Conservation (phyloP, 2,888 invertebrate species). For the Epsilonema sp. region DNA sequence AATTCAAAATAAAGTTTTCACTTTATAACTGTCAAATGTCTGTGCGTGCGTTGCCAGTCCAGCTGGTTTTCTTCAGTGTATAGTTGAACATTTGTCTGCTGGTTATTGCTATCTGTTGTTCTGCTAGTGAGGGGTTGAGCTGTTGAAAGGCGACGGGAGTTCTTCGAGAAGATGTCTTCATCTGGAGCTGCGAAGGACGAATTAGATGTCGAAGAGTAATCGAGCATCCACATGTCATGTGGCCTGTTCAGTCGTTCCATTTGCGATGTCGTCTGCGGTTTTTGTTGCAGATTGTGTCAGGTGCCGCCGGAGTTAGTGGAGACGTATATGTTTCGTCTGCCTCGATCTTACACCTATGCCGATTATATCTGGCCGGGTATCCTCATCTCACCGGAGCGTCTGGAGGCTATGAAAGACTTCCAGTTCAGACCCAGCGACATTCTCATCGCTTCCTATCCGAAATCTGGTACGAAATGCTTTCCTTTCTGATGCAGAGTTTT, state of each 20-base stretch:
- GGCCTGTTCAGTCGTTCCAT: neutral
- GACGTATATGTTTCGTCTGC: conserved; percentile 14
- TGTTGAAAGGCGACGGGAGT: too few relatives aligned
- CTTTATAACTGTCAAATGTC: too few relatives aligned
- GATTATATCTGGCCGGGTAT: conserved; percentile 23
- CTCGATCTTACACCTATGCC: conserved; percentile 13
- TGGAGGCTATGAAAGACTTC: conserved; percentile 38
- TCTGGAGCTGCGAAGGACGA: too few relatives aligned
- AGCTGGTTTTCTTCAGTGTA: too few relatives aligned
- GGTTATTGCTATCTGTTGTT: too few relatives aligned
- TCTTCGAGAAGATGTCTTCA: too few relatives aligned
- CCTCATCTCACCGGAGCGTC: conserved; percentile 20
- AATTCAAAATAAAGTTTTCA: too few relatives aligned
- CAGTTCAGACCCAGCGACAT: conserved; percentile 53
- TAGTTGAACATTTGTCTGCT: too few relatives aligned
- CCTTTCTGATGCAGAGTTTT: neutral
- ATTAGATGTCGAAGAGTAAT: too few relatives aligned
- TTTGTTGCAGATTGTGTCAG: neutral
- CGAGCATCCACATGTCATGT: neutral
- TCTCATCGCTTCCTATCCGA: conserved; percentile 67
- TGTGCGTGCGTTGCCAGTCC: too few relatives aligned
- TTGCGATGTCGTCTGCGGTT: neutral
- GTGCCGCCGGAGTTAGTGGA: conserved; percentile 1
- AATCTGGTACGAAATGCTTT: conserved; percentile 46
- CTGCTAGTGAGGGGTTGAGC: too few relatives aligned